phyloP scores from a whole-genome alignment of 2,888 invertebrate genomes.

The Trissolcus brochymenae region DNA sequence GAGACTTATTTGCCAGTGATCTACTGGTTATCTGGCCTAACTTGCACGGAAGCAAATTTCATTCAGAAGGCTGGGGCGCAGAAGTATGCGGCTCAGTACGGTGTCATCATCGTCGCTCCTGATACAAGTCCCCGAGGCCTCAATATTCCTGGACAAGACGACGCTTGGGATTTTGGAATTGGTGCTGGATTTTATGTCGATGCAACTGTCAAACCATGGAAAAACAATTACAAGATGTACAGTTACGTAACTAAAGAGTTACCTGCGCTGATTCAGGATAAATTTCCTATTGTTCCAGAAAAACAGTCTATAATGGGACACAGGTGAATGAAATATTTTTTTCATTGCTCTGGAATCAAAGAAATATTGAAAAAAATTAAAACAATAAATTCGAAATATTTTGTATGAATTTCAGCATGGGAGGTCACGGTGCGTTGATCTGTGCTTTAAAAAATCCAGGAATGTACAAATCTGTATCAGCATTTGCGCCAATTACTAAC shows the following conservation, averaged over 20 bases:
- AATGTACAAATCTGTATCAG: constrained; percentile 91
- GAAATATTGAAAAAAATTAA: too few species aligned
- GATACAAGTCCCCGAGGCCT: constrained; percentile 97
- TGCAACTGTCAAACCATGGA: constrained; percentile 94
- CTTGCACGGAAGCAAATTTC: constrained; percentile 97
- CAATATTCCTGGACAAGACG: constrained; percentile 93
- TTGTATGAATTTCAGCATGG: constrained; percentile 86
- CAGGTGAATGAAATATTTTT: constrained; percentile 77
- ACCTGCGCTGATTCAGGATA: constrained; percentile 83
- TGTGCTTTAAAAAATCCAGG: constrained; percentile 94
- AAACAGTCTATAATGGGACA: constrained; percentile 89
- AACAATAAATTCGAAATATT: not conserved
- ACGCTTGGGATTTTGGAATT: constrained; percentile 95
- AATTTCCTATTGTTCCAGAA: constrained; percentile 82
- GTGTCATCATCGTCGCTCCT: constrained; percentile 92
- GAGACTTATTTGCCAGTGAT: constrained; percentile 85
- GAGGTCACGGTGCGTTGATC: constrained; percentile 96
- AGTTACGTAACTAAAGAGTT: constrained; percentile 94
- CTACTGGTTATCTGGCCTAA: constrained; percentile 94
- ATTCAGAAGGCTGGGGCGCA: constrained; percentile 97
- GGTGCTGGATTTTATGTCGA: constrained; percentile 98
- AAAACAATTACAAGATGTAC: constrained; percentile 94
- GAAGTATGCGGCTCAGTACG: constrained; percentile 89
- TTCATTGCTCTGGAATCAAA: not conserved
- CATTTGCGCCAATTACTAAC: constrained; percentile 96